These are phyloP conservation scores for Tenebrio molitor DNA, from an alignment of 1,140 invertebrate species.

Conservation along the genomic window DNA sequence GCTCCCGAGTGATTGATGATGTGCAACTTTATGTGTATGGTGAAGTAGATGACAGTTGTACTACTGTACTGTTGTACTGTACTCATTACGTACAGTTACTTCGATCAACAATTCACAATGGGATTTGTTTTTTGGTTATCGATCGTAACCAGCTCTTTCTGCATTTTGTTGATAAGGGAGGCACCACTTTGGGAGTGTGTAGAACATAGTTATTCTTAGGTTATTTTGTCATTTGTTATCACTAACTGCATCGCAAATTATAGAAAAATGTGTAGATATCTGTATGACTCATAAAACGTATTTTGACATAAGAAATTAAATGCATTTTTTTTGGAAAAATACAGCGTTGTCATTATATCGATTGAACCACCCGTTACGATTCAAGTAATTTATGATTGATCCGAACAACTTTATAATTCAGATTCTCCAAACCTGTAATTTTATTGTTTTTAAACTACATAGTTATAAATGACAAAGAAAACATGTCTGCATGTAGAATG, in stretches of 20 bases:
- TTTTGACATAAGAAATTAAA: no score
- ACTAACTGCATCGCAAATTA: no score
- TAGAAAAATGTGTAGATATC: no score
- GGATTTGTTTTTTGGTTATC: slow-evolving; percentile 16
- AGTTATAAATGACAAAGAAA: slow-evolving; percentile 11
- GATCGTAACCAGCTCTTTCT: slow-evolving; percentile 2
- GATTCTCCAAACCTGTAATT: not conserved
- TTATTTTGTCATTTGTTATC: not conserved
- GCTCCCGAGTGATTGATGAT: slow-evolving; percentile 39
- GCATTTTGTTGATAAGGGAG: slow-evolving; percentile 17
- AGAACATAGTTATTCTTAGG: not conserved
- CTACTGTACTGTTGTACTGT: not conserved
- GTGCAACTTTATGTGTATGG: slow-evolving; percentile 19
- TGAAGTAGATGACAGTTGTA: slow-evolving; percentile 17
- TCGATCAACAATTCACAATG: not conserved
- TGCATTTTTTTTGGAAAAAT: not conserved
- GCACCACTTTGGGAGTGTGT: not conserved
- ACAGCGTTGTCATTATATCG: not conserved
- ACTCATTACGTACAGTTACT: slow-evolving; percentile 6
- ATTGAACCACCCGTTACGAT: not conserved
- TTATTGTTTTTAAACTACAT: not conserved
- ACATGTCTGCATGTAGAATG: no score
- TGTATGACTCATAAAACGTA: no score
- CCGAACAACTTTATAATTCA: not conserved
- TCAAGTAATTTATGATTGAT: not conserved